Percentiles rank a stretch among this genome's conserved stretches.
phyloP scores from a whole-genome alignment of 2,888 invertebrate genomes.

The Fragum sueziense region DNA sequence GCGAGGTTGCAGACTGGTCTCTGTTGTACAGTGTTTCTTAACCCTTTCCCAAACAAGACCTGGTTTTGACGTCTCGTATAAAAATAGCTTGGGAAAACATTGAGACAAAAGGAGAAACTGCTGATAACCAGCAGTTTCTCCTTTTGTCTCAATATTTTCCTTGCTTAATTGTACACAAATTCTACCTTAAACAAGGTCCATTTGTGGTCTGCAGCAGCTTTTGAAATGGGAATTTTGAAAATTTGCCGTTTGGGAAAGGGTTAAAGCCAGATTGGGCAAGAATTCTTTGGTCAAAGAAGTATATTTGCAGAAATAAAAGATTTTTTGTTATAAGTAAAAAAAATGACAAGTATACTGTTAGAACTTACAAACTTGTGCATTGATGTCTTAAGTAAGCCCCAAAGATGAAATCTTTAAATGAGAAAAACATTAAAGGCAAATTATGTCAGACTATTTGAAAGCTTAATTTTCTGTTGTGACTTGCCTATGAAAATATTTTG shows the following conservation, averaged over 20 bases:
- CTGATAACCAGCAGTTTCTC: not conserved
- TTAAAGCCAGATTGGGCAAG: not conserved
- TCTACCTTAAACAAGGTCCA: too few relatives aligned
- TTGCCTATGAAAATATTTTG: not conserved
- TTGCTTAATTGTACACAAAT: too few relatives aligned
- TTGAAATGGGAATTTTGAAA: too few relatives aligned
- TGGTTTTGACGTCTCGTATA: not conserved
- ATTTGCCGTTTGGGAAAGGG: too few relatives aligned
- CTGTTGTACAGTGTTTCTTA: not conserved
- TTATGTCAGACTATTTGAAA: not conserved
- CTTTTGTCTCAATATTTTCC: not conserved
- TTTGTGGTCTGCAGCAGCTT: too few relatives aligned
- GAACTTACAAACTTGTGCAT: too few relatives aligned
- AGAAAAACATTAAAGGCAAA: too few relatives aligned
- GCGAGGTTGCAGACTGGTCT: not conserved
- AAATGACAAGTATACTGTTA: too few relatives aligned
- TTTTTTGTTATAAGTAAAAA: too few relatives aligned
- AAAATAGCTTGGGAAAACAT: not conserved
- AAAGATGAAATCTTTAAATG: too few relatives aligned
- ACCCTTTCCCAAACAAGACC: not conserved
- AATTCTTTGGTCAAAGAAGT: not conserved
- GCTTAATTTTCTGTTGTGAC: not conserved
- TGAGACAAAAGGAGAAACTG: constrained; percentile 3
- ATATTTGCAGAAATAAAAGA: too few relatives aligned
- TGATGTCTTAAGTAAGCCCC: too few relatives aligned